phyloP scores from a whole-genome alignment of 1,140 invertebrate species.

The Limonius californicus region DNA sequence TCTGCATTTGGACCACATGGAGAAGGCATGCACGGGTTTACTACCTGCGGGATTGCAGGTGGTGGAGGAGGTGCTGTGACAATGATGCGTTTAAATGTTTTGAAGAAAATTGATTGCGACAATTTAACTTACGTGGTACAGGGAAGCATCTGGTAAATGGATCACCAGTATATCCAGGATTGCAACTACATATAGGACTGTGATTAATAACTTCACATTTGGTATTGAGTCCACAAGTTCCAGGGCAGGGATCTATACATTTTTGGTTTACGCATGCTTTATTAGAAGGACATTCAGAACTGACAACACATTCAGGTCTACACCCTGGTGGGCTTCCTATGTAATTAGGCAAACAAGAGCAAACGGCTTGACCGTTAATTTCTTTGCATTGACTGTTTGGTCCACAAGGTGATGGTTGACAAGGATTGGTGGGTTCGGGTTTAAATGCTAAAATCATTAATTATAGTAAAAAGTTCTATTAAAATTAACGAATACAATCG shows the following conservation, averaged over 20 bases:
- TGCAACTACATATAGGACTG: conserved; percentile 53
- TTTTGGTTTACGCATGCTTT: conserved; percentile 62
- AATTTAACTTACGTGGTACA: conserved; percentile 36
- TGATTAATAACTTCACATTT: conserved; percentile 53
- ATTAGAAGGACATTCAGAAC: conserved; percentile 62
- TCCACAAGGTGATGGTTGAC: conserved; percentile 64
- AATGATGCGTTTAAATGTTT: no score
- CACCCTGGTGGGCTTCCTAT: conserved; percentile 67
- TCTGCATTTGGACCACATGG: conserved; percentile 66
- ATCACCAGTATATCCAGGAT: conserved; percentile 59
- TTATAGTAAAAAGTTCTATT: conserved; percentile 59
- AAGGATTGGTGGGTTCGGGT: conserved; percentile 54
- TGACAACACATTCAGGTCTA: conserved; percentile 66
- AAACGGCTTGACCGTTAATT: conserved; percentile 56
- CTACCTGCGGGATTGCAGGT: conserved; percentile 39
- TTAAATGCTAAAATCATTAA: conserved; percentile 38
- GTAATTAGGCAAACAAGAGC: conserved; percentile 64
- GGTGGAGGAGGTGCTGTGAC: conserved; percentile 34
- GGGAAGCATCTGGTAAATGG: conserved; percentile 51
- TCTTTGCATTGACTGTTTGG: conserved; percentile 62
- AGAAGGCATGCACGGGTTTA: conserved; percentile 55
- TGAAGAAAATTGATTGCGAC: no score
- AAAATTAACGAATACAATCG: no score
- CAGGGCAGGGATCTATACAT: conserved; percentile 65
- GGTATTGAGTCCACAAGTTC: conserved; percentile 61